Evolutionary conservation across 2,113 vertebrate species (phyloP).

Genomic region (Pedetes capensis): DNA sequence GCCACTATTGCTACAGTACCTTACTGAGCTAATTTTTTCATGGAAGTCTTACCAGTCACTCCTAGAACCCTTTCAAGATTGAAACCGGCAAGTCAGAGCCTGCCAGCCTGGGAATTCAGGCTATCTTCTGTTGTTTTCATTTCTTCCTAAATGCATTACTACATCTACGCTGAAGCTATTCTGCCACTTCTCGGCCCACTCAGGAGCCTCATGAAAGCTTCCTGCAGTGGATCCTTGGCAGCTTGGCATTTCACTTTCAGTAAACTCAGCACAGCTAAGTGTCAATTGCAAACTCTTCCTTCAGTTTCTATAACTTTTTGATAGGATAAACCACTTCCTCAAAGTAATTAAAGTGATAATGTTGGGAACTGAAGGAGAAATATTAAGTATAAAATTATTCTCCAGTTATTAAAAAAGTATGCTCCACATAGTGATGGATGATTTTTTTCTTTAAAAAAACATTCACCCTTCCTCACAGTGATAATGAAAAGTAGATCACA

Average conservation of each 20-base stretch:
- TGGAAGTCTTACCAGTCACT: neutral
- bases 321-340: constrained; percentile 37
- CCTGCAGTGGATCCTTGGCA: neutral
- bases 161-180: neutral
- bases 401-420: neutral
- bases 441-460: neutral
- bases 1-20: neutral
- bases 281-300: neutral
- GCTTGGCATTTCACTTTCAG: constrained; percentile 38
- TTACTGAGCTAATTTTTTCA: neutral
- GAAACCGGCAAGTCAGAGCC: neutral
- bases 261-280: constrained; percentile 33
- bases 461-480: neutral
- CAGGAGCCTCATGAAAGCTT: constrained; percentile 7
- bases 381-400: constrained; percentile 41
- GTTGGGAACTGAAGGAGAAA: constrained; percentile 39
- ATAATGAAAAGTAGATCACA: constrained; percentile 34
- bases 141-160: neutral
- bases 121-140: neutral
- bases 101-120: neutral
- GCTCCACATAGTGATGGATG: neutral
- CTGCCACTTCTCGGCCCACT: constrained; percentile 34
- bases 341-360: constrained; percentile 24
- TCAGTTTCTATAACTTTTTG: constrained; percentile 23
- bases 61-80: neutral